Evolutionary conservation across 2,888 invertebrate species (phyloP).

Genomic region (Epistrophe eligans): DNA sequence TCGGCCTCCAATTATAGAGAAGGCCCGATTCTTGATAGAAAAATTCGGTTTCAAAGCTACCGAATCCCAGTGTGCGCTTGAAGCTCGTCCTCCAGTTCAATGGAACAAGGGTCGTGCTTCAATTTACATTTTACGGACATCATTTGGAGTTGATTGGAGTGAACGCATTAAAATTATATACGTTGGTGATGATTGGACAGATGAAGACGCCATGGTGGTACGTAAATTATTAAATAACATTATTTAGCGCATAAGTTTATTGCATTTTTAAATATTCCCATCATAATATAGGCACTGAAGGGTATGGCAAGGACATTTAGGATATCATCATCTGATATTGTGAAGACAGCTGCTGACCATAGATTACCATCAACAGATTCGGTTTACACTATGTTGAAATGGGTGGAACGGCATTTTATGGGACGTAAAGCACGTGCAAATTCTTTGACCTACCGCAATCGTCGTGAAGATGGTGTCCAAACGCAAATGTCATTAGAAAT

Average conservation of each 20-base stretch:
- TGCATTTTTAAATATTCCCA: background rate
- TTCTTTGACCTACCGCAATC: slow-evolving; percentile 87
- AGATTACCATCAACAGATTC: slow-evolving; percentile 95
- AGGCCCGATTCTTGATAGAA: slow-evolving; percentile 89
- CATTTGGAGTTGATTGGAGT: slow-evolving; percentile 96
- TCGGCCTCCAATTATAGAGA: slow-evolving; percentile 88
- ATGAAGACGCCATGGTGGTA: slow-evolving; percentile 96
- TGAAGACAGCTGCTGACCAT: slow-evolving; percentile 93
- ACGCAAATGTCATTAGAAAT: slow-evolving; percentile 90
- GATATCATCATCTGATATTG: slow-evolving; percentile 92
- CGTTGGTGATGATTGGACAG: slow-evolving; percentile 94
- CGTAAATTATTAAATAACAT: slow-evolving; percentile 60
- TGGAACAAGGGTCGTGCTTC: slow-evolving; percentile 96
- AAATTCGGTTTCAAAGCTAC: slow-evolving; percentile 91
- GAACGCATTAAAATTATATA: slow-evolving; percentile 95
- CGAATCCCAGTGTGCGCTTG: slow-evolving; percentile 93
- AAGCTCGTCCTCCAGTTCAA: slow-evolving; percentile 94
- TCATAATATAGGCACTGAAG: slow-evolving; percentile 89
- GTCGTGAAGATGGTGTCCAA: slow-evolving; percentile 89
- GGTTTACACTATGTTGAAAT: slow-evolving; percentile 94
- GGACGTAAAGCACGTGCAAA: slow-evolving; percentile 90
- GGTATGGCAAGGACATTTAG: slow-evolving; percentile 97
- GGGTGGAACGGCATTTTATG: slow-evolving; percentile 94
- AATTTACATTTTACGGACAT: slow-evolving; percentile 94
- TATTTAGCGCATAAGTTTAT: background rate